Base-by-base conservation (phyloP, 2,888 invertebrate species). In the Pocota personata region DNA sequence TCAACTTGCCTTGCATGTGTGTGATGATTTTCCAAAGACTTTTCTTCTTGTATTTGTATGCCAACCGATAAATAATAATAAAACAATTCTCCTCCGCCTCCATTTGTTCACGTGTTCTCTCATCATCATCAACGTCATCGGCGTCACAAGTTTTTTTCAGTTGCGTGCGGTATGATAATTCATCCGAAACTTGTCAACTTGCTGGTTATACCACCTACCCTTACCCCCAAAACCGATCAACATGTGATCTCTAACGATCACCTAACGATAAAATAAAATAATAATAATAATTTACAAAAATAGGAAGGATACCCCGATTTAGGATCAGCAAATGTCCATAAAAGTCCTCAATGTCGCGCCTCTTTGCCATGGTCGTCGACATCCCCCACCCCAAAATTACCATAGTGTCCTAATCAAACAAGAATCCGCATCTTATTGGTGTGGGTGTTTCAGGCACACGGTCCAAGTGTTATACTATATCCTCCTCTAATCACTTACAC, bases 291-390 rank as follows among this genome's bases (percentile, higher is more conserved):
- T 14, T 50, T 57, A 48, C 60, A 60, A 77, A 72, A 69, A 69
- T 58, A 58, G 48, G 60, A 73, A 69, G 57, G 43, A 69, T 67
- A 43, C 69, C 19, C 69, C 35, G 79, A 24, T 67, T 79, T 57
- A 24, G 30, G 80, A 48, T 14, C n/a, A 24, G 32, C 50, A 62
- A 73, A 77, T 82, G 55, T 86, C 86, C 82, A 82, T 77, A 82
- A 82, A 82, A 77, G 82, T 80, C 72, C 35, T 67, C 82, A 86
- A 86, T 82, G 86, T 86, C 82, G 60, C 58, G 69, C 64, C 64
- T 72, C 58, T 76, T 58, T 66, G 75, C 82, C 80, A 71, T 76
- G 71, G 58, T 40, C 71, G 40, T 43, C 58, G 24, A 27, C 72
- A 5, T 43, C 24, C 60, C 37, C 50, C 40, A 16, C 71, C 30